phyloP scores from a whole-genome alignment of 2,888 invertebrate genomes.

The Encarsia formosa region DNA sequence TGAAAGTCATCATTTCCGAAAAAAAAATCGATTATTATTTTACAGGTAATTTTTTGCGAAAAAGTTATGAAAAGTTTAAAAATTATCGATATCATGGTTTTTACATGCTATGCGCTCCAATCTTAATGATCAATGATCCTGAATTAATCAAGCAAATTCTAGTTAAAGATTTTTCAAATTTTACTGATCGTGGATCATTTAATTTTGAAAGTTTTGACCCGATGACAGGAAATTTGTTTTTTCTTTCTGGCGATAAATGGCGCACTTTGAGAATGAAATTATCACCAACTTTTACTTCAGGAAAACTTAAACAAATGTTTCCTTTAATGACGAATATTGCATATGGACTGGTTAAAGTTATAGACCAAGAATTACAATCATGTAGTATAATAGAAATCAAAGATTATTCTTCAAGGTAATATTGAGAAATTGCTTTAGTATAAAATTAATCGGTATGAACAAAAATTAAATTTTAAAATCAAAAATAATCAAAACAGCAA shows the following conservation, averaged over 20 bases:
- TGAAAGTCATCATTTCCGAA: no score
- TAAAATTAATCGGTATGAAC: no score
- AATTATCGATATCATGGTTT: conserved; percentile 54
- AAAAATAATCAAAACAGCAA: no score
- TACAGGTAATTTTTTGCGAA: neutral
- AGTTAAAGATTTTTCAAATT: conserved; percentile 61
- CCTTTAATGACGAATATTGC: conserved; percentile 58
- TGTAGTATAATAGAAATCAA: conserved; percentile 14
- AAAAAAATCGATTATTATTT: no score
- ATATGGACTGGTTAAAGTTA: conserved; percentile 53
- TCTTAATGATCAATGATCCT: conserved; percentile 61
- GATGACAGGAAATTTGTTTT: conserved; percentile 60
- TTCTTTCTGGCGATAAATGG: conserved; percentile 60
- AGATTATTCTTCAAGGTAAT: neutral
- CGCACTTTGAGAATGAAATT: conserved; percentile 60
- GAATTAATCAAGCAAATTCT: conserved; percentile 59
- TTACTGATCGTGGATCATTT: conserved; percentile 64
- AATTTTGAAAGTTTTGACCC: conserved; percentile 62
- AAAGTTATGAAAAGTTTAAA: conserved; percentile 3
- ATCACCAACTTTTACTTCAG: conserved; percentile 65
- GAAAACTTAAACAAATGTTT: conserved; percentile 66
- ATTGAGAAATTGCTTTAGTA: no score
- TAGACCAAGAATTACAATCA: conserved; percentile 45
- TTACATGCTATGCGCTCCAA: conserved; percentile 61
- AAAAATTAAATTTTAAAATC: no score